These are phyloP conservation scores for Chionodraco myersi DNA, from an alignment of 2,113 vertebrate genomes.

Conservation along the genomic window DNA sequence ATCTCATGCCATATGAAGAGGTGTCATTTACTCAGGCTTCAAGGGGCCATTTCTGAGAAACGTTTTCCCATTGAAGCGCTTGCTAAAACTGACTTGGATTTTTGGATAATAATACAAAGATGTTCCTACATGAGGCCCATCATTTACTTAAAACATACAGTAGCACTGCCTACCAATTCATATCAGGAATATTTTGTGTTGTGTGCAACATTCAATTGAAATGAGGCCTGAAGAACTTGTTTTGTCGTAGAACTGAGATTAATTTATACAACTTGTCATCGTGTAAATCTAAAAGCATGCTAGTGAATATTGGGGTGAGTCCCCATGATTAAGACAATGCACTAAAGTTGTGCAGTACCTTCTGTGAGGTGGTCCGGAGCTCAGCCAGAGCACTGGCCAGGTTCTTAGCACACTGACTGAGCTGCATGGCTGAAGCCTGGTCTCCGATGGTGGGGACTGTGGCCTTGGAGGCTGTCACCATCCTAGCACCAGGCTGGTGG, in stretches of 20 bases:
- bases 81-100: not conserved
- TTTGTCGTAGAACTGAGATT: not conserved
- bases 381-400: slow-evolving; percentile 92
- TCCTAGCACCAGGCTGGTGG: slow-evolving; percentile 92
- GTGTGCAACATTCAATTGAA: too few species aligned
- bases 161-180: not conserved
- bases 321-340: not conserved
- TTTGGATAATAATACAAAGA: not conserved
- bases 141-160: too few species aligned
- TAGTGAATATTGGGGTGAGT: not conserved
- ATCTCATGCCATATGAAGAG: too few species aligned
- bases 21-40: not conserved
- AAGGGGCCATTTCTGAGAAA: not conserved
- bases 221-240: too few species aligned
- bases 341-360: slow-evolving; percentile 81
- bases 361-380: slow-evolving; percentile 93
- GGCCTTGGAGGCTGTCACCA: slow-evolving; percentile 95
- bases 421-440: slow-evolving; percentile 97
- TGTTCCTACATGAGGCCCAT: not conserved
- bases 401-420: slow-evolving; percentile 98
- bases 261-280: not conserved
- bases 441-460: slow-evolving; percentile 94
- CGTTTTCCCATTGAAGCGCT: not conserved
- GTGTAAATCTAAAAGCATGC: not conserved
- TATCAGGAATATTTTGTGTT: not conserved